Evolutionary conservation across 2,888 invertebrate genomes (phyloP).

Genomic region (Nomada ruficornis): DNA sequence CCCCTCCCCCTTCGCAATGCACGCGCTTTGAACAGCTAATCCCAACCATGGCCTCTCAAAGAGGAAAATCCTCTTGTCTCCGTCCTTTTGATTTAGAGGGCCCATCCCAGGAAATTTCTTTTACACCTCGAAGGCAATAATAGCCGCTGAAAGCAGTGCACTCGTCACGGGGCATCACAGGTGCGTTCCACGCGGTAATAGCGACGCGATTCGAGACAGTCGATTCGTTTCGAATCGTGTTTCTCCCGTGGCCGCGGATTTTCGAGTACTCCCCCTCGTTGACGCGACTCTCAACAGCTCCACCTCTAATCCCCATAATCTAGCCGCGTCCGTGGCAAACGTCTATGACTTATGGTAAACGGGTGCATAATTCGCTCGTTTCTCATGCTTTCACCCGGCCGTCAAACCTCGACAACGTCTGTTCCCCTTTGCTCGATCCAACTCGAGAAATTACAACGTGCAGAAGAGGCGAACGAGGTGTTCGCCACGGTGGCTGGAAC

Average conservation of each 20-base stretch:
- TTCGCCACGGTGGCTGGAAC: conserved; percentile 8
- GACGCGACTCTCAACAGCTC: conserved; percentile 37
- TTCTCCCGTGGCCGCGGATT: conserved; percentile 29
- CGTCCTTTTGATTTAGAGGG: conserved; percentile 47
- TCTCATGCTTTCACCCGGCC: conserved; percentile 76
- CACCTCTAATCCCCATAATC: conserved; percentile 66
- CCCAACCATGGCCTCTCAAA: conserved; percentile 33
- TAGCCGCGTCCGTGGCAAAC: conserved; percentile 53
- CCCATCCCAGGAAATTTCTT: conserved; percentile 22
- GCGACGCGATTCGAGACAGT: conserved; percentile 59
- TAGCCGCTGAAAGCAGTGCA: conserved; percentile 22
- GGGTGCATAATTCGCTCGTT: conserved; percentile 76
- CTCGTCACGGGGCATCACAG: conserved; percentile 32
- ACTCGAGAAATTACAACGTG: conserved; percentile 58
- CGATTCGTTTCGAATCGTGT: conserved; percentile 58
- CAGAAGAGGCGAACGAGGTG: not conserved
- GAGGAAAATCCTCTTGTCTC: conserved; percentile 62
- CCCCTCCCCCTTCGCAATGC: conserved; percentile 27
- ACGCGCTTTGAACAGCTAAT: conserved; percentile 50
- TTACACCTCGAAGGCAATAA: conserved; percentile 24
- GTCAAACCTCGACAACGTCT: conserved; percentile 62
- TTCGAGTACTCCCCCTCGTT: conserved; percentile 26
- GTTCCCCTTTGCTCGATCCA: conserved; percentile 41
- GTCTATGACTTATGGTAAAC: conserved; percentile 75
- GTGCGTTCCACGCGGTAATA: conserved; percentile 31